phyloP scores from a whole-genome alignment of 2,888 invertebrate genomes.

The Xestoiulus laeticollis region DNA sequence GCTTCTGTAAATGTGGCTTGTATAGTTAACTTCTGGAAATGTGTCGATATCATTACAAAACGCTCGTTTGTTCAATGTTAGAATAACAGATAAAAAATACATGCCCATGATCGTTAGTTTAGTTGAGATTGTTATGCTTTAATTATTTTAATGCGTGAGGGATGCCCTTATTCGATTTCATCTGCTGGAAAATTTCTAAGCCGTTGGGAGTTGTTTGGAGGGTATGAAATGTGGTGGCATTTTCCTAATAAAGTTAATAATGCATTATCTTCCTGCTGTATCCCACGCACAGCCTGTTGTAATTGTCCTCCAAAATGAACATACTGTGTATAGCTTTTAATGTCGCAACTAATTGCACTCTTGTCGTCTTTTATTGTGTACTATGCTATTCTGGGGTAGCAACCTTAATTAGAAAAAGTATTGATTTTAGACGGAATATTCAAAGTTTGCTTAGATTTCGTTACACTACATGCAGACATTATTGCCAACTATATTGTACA shows the following conservation, averaged over 20 bases:
- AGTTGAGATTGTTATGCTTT: neutral
- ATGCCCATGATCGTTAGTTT: neutral
- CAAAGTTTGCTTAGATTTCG: neutral
- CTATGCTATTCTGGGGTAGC: neutral
- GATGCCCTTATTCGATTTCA: neutral
- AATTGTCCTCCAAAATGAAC: conserved; percentile 10
- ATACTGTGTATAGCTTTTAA: neutral
- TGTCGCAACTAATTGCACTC: conserved; percentile 27
- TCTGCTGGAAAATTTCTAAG: neutral
- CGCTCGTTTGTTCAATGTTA: neutral
- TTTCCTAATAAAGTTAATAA: neutral
- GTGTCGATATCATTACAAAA: no score
- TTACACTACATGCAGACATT: neutral
- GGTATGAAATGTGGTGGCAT: neutral
- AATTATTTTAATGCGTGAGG: neutral
- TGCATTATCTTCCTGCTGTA: neutral
- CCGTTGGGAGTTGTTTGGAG: neutral
- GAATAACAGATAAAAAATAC: neutral
- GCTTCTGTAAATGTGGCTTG: no score
- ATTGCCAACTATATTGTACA: neutral
- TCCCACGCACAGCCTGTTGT: neutral
- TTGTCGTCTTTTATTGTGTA: neutral
- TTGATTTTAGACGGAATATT: neutral
- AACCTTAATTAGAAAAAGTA: conserved; percentile 30
- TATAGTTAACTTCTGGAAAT: no score